phyloP scores from a whole-genome alignment of 2,888 invertebrate species.

The Prosapia bicincta region DNA sequence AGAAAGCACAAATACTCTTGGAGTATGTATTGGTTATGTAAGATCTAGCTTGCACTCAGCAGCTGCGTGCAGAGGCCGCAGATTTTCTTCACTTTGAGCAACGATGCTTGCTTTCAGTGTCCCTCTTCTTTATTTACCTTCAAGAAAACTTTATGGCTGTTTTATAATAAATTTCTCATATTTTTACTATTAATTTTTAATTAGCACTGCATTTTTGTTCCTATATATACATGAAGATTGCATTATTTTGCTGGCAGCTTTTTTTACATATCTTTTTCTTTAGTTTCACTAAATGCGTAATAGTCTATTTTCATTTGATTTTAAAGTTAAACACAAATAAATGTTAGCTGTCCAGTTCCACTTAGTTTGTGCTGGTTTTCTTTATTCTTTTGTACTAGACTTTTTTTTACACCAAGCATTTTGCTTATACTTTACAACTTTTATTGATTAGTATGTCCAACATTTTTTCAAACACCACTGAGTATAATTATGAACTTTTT shows the following conservation, averaged over 20 bases:
- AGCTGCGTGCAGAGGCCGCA: not conserved
- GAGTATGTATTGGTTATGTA: not conserved
- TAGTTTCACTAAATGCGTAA: constrained; percentile 1
- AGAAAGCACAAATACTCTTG: not conserved
- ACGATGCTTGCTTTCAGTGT: constrained; percentile 22
- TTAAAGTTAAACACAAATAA: not conserved
- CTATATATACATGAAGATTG: constrained; percentile 1
- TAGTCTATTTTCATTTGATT: constrained; percentile 2
- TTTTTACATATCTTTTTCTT: constrained; percentile 2
- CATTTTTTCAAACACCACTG: too few relatives aligned
- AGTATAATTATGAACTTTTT: not conserved
- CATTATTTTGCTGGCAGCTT: constrained; percentile 25
- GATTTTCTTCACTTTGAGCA: constrained; percentile 2
- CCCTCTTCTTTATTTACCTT: constrained; percentile 8
- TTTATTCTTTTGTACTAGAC: not conserved
- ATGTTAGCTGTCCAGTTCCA: constrained; percentile 1
- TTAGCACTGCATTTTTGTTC: not conserved
- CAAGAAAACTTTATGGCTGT: not conserved
- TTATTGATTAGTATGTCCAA: not conserved
- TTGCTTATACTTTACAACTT: not conserved
- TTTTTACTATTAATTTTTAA: not conserved
- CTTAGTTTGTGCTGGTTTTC: constrained; percentile 4
- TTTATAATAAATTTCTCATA: not conserved
- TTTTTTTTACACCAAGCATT: not conserved
- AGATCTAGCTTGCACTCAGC: not conserved